Evolutionary conservation across 64 coral and sea anemone genomes (phyloP).

Genomic region (Montipora efflorescens): DNA sequence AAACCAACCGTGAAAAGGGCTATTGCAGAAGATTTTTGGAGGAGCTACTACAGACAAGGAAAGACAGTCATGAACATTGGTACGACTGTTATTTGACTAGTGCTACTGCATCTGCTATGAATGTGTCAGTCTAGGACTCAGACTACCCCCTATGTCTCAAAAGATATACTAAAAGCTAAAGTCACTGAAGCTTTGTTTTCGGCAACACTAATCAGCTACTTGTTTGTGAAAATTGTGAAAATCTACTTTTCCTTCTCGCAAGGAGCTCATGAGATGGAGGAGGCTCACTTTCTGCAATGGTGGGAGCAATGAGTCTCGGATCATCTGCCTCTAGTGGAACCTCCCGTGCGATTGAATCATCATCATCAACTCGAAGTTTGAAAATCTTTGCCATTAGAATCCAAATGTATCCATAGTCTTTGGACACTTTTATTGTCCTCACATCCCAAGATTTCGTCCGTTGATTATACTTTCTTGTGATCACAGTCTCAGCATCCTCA

Average conservation of each 20-base stretch:
- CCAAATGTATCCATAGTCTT: no score
- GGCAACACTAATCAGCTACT: background rate
- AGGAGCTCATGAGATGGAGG: background rate
- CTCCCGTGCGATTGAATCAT: conserved; percentile 1
- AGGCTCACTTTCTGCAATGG: background rate
- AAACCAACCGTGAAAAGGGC: no score
- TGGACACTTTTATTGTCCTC: no score
- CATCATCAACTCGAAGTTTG: background rate
- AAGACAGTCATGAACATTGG: background rate
- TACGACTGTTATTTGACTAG: background rate
- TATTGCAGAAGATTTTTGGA: no score
- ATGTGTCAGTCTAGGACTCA: background rate
- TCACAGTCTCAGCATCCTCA: no score
- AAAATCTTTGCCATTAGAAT: no score
- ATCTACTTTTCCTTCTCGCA: background rate
- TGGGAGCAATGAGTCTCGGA: background rate
- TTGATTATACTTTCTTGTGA: no score
- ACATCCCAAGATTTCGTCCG: no score
- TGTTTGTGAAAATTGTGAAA: background rate
- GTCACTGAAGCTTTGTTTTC: background rate
- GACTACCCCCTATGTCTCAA: background rate
- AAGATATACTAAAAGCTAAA: background rate
- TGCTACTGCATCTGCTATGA: background rate
- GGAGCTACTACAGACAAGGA: background rate
- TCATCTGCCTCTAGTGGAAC: background rate